Conservation (phyloP, 2,113 vertebrate genomes). For the Papio anubis region DNA sequence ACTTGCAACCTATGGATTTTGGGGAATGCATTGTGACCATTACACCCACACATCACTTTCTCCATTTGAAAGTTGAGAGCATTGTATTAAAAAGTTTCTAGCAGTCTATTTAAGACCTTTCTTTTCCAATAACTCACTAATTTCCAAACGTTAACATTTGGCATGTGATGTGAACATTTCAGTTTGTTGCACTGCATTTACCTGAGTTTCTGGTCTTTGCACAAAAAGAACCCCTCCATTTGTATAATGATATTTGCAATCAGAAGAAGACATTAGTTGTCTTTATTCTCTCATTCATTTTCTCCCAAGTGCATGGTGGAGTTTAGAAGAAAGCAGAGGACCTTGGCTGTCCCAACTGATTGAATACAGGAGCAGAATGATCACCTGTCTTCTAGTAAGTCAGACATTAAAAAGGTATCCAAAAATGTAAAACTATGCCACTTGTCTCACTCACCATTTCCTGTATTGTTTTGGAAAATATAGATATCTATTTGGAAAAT, state of each 20-base stretch:
- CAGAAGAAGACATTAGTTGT: fast-evolving
- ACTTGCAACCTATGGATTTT: too few species aligned
- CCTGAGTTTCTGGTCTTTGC: not conserved
- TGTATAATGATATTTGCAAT: too few species aligned
- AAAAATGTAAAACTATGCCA: not conserved
- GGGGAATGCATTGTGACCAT: too few species aligned
- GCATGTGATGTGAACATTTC: fast-evolving
- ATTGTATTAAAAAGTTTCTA: too few species aligned
- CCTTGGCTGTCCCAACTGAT: too few species aligned
- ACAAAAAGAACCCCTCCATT: fast-evolving
- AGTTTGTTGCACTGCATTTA: fast-evolving
- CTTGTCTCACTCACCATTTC: not conserved
- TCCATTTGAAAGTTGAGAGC: not conserved
- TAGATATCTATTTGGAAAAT: not conserved
- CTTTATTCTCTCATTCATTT: not conserved
- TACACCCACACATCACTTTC: fast-evolving
- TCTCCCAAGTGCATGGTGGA: fast-evolving
- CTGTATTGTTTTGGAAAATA: not conserved
- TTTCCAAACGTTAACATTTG: not conserved
- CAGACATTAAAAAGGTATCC: not conserved
- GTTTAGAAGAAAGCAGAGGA: not conserved
- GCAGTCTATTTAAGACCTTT: fast-evolving
- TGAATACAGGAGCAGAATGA: not conserved
- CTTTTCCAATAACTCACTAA: fast-evolving
- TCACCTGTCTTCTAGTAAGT: not conserved